Evolutionary conservation across 2,888 invertebrate genomes (phyloP).

Genomic region (Polydrusus cervinus): DNA sequence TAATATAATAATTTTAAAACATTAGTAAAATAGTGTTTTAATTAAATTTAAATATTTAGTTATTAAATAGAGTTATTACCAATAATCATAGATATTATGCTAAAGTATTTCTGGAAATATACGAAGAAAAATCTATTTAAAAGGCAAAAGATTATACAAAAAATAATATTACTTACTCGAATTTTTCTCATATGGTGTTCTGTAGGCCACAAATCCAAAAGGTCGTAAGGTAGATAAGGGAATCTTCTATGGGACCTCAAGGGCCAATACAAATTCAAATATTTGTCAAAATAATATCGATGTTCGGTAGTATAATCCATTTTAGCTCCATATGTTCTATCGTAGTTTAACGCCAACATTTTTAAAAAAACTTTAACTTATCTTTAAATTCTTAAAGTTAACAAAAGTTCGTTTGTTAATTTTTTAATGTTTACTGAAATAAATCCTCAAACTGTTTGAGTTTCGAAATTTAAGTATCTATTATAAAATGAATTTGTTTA

Average conservation of each 20-base stretch:
- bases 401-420: slow-evolving; percentile 26
- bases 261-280: slow-evolving; percentile 58
- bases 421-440: slow-evolving; percentile 34
- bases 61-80: no score
- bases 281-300: slow-evolving; percentile 57
- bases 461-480: slow-evolving; percentile 36
- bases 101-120: no score
- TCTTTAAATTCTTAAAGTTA: slow-evolving; percentile 32
- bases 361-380: slow-evolving; percentile 13
- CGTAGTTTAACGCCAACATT: slow-evolving; percentile 59
- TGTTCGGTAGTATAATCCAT: slow-evolving; percentile 56
- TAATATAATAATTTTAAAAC: no score
- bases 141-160: not conserved
- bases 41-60: no score
- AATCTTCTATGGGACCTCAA: slow-evolving; percentile 48
- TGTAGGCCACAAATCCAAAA: slow-evolving; percentile 60
- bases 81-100: no score
- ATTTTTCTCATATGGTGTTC: slow-evolving; percentile 61
- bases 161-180: slow-evolving; percentile 56
- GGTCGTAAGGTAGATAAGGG: slow-evolving; percentile 57
- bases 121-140: not conserved
- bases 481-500: slow-evolving; percentile 42
- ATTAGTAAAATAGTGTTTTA: no score
- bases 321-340: slow-evolving; percentile 57
- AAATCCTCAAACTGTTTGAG: slow-evolving; percentile 44